phyloP scores from a whole-genome alignment of 2,113 vertebrate species.

The Pardalotus punctatus region DNA sequence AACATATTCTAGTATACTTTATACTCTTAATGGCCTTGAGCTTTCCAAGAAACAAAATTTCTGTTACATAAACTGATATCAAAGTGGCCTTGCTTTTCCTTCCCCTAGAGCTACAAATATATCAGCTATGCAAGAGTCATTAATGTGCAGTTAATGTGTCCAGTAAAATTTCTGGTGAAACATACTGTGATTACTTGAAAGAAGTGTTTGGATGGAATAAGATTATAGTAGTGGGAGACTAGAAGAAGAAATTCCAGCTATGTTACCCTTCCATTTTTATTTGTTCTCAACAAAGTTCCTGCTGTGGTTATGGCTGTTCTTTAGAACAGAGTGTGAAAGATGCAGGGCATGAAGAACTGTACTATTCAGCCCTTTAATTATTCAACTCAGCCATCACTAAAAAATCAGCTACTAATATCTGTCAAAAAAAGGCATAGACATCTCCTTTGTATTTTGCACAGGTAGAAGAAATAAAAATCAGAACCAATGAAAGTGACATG shows the following conservation, averaged over 20 bases:
- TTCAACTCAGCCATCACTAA: background rate
- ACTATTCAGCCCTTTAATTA: background rate
- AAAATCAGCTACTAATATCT: background rate
- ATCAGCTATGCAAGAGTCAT: conserved; percentile 11
- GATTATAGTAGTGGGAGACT: conserved; percentile 14
- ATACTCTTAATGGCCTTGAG: conserved; percentile 29
- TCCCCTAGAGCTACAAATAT: conserved; percentile 30
- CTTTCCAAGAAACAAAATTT: conserved; percentile 41
- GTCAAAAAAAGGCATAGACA: background rate
- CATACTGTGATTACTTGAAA: background rate
- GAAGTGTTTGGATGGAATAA: conserved; percentile 5
- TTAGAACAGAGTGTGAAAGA: background rate
- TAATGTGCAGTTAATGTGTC: conserved; percentile 17
- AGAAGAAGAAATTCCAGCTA: conserved; percentile 55
- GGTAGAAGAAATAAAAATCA: background rate
- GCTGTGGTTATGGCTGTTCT: background rate
- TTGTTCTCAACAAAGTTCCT: conserved; percentile 44
- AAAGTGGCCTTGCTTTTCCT: conserved; percentile 41
- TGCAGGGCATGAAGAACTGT: background rate
- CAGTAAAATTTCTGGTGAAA: conserved; percentile 24
- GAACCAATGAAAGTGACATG: background rate
- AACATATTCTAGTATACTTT: conserved; percentile 19
- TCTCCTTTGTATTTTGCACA: background rate
- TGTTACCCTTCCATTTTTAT: conserved; percentile 46
- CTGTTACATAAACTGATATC: conserved; percentile 40